Percentiles rank a stretch among this genome's conserved stretches.
phyloP scores from a whole-genome alignment of 2,113 vertebrate genomes.

The Jacana jacana region DNA sequence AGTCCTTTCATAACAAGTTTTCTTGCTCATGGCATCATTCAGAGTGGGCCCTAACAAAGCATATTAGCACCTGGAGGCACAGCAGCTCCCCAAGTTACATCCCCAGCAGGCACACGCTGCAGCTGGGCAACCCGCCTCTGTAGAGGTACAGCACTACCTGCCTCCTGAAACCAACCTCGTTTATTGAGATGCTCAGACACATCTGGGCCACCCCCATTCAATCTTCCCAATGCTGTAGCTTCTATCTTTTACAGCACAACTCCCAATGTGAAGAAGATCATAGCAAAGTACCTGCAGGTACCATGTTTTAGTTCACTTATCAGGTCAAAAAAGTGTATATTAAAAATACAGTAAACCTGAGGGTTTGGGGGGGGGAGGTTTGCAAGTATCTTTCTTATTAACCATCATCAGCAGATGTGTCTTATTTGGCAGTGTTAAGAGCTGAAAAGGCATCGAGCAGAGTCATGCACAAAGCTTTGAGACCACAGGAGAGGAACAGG shows the following conservation, averaged over 20 bases:
- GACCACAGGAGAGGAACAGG: neutral
- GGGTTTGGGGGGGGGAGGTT: too few relatives aligned
- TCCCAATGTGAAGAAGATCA: neutral
- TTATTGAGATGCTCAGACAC: neutral
- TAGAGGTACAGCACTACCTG: neutral
- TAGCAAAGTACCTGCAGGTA: neutral
- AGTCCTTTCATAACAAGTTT: neutral
- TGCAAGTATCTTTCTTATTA: neutral
- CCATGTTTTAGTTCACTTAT: neutral
- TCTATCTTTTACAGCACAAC: neutral
- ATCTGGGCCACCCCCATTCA: neutral
- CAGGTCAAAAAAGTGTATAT: neutral
- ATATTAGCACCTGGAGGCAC: neutral
- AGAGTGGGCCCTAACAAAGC: neutral
- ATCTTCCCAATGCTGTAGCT: neutral
- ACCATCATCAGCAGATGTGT: neutral
- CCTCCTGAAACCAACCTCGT: neutral
- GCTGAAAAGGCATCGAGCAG: neutral
- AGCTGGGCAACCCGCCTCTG: neutral
- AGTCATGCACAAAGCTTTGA: neutral
- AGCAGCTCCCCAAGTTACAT: neutral
- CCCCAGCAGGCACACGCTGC: neutral
- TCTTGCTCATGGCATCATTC: neutral
- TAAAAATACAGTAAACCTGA: neutral
- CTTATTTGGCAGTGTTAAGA: neutral